Percentiles rank a stretch among this genome's conserved stretches.
Conservation (phyloP, 2,888 invertebrate species). For the Dascillus cervinus region DNA sequence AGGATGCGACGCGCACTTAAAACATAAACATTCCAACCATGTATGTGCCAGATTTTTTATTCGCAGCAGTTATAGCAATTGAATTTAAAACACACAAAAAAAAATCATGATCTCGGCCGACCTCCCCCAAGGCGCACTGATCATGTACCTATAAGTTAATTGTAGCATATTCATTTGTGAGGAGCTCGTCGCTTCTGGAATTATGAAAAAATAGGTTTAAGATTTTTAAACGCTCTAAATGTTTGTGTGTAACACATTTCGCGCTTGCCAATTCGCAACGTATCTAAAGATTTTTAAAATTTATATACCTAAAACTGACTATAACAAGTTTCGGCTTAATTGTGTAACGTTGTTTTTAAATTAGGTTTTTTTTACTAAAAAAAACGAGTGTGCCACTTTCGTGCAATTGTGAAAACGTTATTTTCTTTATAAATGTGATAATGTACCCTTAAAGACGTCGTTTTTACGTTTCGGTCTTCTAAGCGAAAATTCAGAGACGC, state of each 20-base stretch:
- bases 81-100: slow-evolving; percentile 23
- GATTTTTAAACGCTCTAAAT: slow-evolving; percentile 42
- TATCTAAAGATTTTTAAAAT: slow-evolving; percentile 24
- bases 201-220: slow-evolving; percentile 31
- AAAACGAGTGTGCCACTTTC: slow-evolving; percentile 38
- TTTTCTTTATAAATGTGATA: slow-evolving; percentile 25
- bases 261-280: slow-evolving; percentile 35
- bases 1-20: slow-evolving; percentile 20
- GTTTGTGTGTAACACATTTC: slow-evolving; percentile 44
- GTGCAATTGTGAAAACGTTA: slow-evolving; percentile 35
- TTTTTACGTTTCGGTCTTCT: slow-evolving; percentile 13
- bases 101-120: slow-evolving; percentile 20
- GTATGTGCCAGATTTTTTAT: slow-evolving; percentile 58
- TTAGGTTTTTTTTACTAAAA: too few relatives aligned
- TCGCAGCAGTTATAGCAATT: slow-evolving; percentile 37
- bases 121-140: too few relatives aligned
- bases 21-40: slow-evolving; percentile 55
- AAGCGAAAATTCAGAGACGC: slow-evolving; percentile 17
- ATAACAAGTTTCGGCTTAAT: slow-evolving; percentile 16
- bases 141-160: too few relatives aligned
- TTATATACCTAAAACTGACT: slow-evolving; percentile 19
- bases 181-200: slow-evolving; percentile 25
- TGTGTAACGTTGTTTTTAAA: slow-evolving; percentile 11
- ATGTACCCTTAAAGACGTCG: slow-evolving; percentile 22
- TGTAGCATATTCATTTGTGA: too few relatives aligned